Evolutionary conservation across 2,888 invertebrate species (phyloP), one percentile per base, ranked within the genome.

Genomic region (Busseola fusca): DNA sequence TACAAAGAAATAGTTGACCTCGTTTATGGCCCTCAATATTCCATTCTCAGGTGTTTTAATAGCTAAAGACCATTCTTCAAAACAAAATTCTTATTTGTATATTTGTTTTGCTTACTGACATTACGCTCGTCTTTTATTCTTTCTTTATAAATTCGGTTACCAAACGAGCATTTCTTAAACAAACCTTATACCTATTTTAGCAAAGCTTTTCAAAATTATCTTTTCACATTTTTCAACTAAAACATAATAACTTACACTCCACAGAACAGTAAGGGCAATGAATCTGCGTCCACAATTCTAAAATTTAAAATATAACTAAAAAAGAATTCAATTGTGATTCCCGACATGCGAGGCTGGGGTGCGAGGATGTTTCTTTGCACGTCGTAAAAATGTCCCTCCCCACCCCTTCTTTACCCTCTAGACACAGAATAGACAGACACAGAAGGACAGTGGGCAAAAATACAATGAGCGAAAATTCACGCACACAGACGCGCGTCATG

Each of bases 301-400:
- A 83, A 87, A 83, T 86, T 81, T 64, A 73, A 77, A 84, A 82
- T 60, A 50, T 78, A 84, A 78, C 45, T 48, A 82, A 75, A 80
- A 84, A 84, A 82, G 80, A 79, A 81, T 83, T 86, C 86, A 86
- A 88, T 90, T 88, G 86, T 87, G 82, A 87, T 87, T 86, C 84
- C 66, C 80, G 74, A 78, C 86, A 84, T 86, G 85, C 77, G 72
- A 82, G 78, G 78, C 69, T 64, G 68, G 69, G 78, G 80, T 72
- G 68, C 58, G 63, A 78, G 83, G 80, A 85, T 85, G 82, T 85
- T 84, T 82, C 85, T 86, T 81, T 77, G 79, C 88, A 85, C 88
- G 80, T 81, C 84, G 82, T 84, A 78, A 86, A 83, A 85, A 79
- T 78, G 72, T 80, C 67, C 76, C 82, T 62, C 78, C 81, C 63